phyloP scores from a whole-genome alignment of 92 coral and sea anemone genomes.

The Umimayanthus kanabou region DNA sequence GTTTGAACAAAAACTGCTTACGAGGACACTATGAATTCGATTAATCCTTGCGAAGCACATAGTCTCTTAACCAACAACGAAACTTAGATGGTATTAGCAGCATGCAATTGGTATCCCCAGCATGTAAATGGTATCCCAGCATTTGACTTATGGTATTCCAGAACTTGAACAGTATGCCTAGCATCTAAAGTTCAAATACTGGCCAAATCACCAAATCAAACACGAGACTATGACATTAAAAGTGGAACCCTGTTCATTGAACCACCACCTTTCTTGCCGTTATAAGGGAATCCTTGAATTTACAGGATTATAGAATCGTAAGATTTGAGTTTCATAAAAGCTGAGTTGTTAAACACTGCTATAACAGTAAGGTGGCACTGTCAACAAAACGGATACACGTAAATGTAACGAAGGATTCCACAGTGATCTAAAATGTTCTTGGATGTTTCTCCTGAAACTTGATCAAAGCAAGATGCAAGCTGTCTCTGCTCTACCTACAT shows the following conservation, averaged over 20 bases:
- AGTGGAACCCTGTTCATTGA: neutral
- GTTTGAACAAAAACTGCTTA: neutral
- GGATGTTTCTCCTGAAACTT: neutral
- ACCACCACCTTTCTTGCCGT: neutral
- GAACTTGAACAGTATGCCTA: neutral
- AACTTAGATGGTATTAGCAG: neutral
- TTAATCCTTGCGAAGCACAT: neutral
- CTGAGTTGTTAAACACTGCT: too few species aligned
- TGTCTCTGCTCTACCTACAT: neutral
- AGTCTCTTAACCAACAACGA: neutral
- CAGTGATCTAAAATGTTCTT: neutral
- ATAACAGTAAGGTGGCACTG: too few species aligned
- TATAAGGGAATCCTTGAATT: too few species aligned
- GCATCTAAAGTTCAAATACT: neutral
- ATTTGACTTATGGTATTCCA: neutral
- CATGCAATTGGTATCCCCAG: neutral
- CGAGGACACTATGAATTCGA: neutral
- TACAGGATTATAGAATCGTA: too few species aligned
- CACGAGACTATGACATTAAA: too few species aligned
- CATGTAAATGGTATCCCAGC: neutral
- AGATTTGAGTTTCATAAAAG: too few species aligned
- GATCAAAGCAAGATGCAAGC: neutral
- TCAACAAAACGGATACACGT: too few species aligned
- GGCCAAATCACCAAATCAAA: neutral
- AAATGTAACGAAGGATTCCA: too few species aligned